Evolutionary conservation across 2,888 invertebrate species (phyloP).

Genomic region (Microctonus hyperodae): DNA sequence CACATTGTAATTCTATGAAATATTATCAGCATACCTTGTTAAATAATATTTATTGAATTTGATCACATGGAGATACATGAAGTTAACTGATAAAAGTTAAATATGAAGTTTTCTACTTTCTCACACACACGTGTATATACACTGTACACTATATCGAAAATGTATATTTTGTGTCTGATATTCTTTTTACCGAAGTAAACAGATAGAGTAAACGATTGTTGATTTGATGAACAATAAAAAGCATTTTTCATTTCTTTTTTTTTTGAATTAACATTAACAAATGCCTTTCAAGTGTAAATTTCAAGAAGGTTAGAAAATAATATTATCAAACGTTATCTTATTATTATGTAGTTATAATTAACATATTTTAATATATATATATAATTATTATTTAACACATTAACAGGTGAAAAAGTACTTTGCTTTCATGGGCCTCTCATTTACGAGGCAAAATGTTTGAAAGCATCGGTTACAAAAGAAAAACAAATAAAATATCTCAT

Average conservation of each 20-base stretch:
- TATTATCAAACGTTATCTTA: not conserved
- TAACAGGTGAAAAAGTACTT: conserved; percentile 85
- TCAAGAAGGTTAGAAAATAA: conserved; percentile 70
- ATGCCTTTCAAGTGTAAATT: conserved; percentile 77
- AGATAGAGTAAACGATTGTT: conserved; percentile 6
- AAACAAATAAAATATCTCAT: conserved; percentile 90
- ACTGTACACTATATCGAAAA: not conserved
- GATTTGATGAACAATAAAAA: not conserved
- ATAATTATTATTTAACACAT: conserved; percentile 10
- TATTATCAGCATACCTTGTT: no score
- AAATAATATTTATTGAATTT: no score
- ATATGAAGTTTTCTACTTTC: not conserved
- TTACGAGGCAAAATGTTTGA: conserved; percentile 96
- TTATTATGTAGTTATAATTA: not conserved
- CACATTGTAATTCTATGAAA: no score
- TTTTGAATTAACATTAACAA: conserved; percentile 32
- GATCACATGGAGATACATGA: not conserved
- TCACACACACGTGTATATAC: not conserved
- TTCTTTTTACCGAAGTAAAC: conserved; percentile 13
- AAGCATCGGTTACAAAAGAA: conserved; percentile 81
- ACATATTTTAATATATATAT: not conserved
- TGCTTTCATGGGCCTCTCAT: conserved; percentile 96
- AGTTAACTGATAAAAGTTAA: not conserved
- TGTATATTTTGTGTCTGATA: not conserved
- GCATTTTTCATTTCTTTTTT: not conserved